Percentiles rank a stretch among this genome's conserved stretches.
phyloP scores from a whole-genome alignment of 2,113 vertebrate species.

The Geococcyx californianus region DNA sequence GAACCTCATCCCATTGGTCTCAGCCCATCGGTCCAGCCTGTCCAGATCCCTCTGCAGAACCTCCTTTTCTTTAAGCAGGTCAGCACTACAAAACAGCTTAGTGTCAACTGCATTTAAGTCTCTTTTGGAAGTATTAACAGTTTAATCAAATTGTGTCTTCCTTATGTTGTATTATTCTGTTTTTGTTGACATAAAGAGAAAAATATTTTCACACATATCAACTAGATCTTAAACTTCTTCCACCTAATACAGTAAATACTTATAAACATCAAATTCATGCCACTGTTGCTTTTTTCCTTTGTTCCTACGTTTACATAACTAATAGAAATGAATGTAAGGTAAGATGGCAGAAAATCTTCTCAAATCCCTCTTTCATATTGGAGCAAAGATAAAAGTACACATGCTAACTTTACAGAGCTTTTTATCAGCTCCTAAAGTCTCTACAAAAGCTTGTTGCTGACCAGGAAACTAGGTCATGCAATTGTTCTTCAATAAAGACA shows the following conservation, averaged over 20 bases:
- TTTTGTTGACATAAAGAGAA: background rate
- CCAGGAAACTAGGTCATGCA: conserved; percentile 71
- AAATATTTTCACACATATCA: background rate
- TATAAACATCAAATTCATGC: background rate
- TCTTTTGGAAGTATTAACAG: background rate
- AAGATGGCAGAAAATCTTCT: conserved; percentile 32
- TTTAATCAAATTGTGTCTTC: background rate
- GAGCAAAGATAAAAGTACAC: conserved; percentile 46
- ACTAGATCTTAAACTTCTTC: background rate
- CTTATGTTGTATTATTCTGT: background rate
- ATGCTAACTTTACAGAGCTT: conserved; percentile 41
- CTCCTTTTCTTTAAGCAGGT: background rate
- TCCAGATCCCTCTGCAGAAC: background rate
- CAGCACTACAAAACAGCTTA: too few species aligned
- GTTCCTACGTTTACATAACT: background rate
- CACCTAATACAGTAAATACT: background rate
- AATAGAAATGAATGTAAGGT: conserved; percentile 25
- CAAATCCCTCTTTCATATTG: background rate
- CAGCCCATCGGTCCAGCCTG: background rate
- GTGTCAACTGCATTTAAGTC: background rate
- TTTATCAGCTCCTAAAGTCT: conserved; percentile 70
- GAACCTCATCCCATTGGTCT: too few species aligned
- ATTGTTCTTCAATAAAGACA: conserved; percentile 72
- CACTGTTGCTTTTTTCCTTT: conserved; percentile 29
- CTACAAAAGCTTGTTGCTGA: conserved; percentile 59